Base-by-base conservation (phyloP, 2,888 invertebrate genomes). In the Andrena bicolor region DNA sequence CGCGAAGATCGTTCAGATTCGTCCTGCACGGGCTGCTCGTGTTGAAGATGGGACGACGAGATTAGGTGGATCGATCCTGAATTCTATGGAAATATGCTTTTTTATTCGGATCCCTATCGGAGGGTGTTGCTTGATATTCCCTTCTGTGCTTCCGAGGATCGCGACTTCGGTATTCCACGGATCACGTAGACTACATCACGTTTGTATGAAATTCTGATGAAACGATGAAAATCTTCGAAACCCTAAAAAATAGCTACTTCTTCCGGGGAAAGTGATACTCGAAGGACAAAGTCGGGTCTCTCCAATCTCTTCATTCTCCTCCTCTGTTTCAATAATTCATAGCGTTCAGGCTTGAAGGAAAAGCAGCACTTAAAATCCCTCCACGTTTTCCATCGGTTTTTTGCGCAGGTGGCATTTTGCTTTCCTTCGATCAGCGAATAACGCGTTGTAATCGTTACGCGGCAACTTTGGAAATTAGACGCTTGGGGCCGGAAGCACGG, bases 81-180 rank as follows among this genome's bases (percentile, higher is more conserved):
- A 83, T 82, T 82, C 82, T 76, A 83, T 76, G 82, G 82, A 82
- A 82, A 82, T 81, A 81, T 72, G 32, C 30, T 61, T 80, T 79
- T 80, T 80, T 74, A 74, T 80, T 61, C 65, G 49, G 81, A 80
- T 81, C 58, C n/a, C 60, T 70, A 80, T 81, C 81, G 65, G 4
- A 10, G 10, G 10, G 53, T 53, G 23, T 60, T 61, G 80, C 53
- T 80, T 48, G 65, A 63, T 65, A 60, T 74, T 77, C 77, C 53
- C 49, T 73, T 71, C 69, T 73, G 65, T 23, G 23, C 61, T 41
- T 79, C 63, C 26, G 5, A 26, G 16, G 28, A 28, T 20, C 13
- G 23, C 20, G 16, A 7, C 3, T 35, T 56, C 69, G 23, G 6
- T 30, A 35, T 23, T 20, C 23, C 63, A 41, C 35, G 60, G 30